Evolutionary conservation across 2,113 vertebrate genomes (phyloP).

Genomic region (Protobothrops mucrosquamatus): DNA sequence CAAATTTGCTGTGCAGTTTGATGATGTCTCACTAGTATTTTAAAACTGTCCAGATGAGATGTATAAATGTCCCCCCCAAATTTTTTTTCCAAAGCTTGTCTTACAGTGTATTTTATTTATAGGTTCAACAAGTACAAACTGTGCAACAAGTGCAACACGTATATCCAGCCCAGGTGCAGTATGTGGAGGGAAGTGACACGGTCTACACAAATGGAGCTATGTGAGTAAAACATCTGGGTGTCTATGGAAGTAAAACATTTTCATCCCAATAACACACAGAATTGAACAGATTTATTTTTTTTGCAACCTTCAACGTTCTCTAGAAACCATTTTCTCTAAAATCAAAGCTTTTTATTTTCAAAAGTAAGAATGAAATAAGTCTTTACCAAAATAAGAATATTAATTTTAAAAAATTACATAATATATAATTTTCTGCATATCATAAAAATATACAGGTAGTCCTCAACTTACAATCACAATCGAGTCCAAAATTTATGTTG

Average conservation of each 20-base stretch:
- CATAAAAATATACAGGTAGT: not conserved
- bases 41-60: not conserved
- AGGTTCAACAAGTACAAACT: conserved; percentile 81
- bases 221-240: conserved; percentile 65
- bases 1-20: not conserved
- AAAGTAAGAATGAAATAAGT: not conserved
- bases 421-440: not conserved
- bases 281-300: not conserved
- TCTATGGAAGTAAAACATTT: conserved; percentile 5
- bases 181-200: conserved; percentile 81
- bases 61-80: not conserved
- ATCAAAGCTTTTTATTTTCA: not conserved
- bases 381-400: conserved; percentile 8
- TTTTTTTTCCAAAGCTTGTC: not conserved
- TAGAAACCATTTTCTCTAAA: not conserved
- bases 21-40: not conserved
- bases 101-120: conserved; percentile 56
- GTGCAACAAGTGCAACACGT: conserved; percentile 82
- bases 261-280: not conserved
- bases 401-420: not conserved
- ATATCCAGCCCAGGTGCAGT: conserved; percentile 83
- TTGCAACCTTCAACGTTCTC: not conserved
- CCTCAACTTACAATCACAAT: not conserved
- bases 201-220: conserved; percentile 85
- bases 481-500: too few species aligned